These are phyloP conservation scores for Oreochromis spilurus DNA, from an alignment of 2,113 vertebrate genomes.

Conservation along the genomic window DNA sequence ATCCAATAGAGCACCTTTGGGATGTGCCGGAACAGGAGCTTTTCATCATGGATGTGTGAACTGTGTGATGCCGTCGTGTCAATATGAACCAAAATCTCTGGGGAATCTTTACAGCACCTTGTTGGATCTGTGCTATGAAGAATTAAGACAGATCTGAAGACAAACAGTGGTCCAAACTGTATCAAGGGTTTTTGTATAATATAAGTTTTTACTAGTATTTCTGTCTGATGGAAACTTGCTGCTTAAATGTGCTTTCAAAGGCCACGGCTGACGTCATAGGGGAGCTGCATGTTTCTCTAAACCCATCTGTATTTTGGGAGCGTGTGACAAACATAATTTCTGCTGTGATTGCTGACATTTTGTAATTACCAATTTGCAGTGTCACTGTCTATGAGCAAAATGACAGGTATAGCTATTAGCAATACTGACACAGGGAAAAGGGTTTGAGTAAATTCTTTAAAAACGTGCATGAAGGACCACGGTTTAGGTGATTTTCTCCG, in stretches of 20 bases:
- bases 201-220: not conserved
- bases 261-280: not conserved
- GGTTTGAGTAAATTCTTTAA: not conserved
- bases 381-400: conserved; percentile 9
- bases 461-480: not conserved
- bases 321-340: conserved; percentile 11
- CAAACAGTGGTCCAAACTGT: not conserved
- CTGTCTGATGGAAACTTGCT: not conserved
- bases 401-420: conserved; percentile 17
- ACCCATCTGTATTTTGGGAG: conserved; percentile 5
- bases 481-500: not conserved
- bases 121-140: not conserved
- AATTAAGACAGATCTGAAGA: not conserved
- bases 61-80: not conserved
- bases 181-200: not conserved
- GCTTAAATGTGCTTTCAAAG: not conserved
- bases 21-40: not conserved
- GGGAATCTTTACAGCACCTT: not conserved
- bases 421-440: not conserved
- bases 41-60: not conserved
- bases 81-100: not conserved
- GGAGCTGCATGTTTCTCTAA: not conserved
- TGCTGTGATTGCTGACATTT: conserved; percentile 17
- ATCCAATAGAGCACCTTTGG: not conserved
- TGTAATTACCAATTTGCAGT: conserved; percentile 37